Percentiles rank a stretch among this genome's conserved stretches.
Conservation (phyloP, 1,140 invertebrate species). For the Camponotus pennsylvanicus region DNA sequence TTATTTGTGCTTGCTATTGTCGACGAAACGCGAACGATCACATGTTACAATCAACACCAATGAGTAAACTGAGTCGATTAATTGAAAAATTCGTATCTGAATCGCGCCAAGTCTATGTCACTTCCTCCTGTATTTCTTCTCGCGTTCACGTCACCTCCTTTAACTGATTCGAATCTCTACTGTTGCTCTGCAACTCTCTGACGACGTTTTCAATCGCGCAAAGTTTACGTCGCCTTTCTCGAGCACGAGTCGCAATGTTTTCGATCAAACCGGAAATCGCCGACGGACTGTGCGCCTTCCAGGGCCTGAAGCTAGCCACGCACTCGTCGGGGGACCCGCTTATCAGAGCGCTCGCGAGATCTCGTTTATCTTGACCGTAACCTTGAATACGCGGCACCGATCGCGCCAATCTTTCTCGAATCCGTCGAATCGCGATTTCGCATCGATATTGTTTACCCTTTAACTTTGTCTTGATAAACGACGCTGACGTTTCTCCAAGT, state of each 20-base stretch:
- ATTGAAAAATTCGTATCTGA: not conserved
- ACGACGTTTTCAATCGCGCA: not conserved
- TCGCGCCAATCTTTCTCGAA: constrained; percentile 34
- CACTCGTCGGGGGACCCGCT: constrained; percentile 70
- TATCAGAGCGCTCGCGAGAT: constrained; percentile 73
- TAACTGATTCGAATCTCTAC: too few species aligned
- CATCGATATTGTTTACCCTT: not conserved
- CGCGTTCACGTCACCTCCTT: not conserved
- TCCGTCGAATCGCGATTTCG: constrained; percentile 18
- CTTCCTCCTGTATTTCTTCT: not conserved
- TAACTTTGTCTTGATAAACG: not conserved
- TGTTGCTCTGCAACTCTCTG: not conserved
- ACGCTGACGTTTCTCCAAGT: not conserved
- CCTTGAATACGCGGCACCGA: constrained; percentile 71
- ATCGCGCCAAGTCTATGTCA: not conserved
- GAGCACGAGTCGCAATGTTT: not conserved
- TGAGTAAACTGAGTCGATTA: not conserved
- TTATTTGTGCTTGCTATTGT: not conserved
- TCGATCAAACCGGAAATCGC: constrained; percentile 34
- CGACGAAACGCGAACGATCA: not conserved
- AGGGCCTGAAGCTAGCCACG: constrained; percentile 67
- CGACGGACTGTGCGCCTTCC: constrained; percentile 37
- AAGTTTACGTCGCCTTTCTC: not conserved
- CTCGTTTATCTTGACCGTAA: constrained; percentile 82
- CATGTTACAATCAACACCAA: not conserved